A percentile compares a stretch with the other conserved stretches of the same genome.
Evolutionary conservation across 2,888 invertebrate species (phyloP).

Genomic region (Spisula solida): DNA sequence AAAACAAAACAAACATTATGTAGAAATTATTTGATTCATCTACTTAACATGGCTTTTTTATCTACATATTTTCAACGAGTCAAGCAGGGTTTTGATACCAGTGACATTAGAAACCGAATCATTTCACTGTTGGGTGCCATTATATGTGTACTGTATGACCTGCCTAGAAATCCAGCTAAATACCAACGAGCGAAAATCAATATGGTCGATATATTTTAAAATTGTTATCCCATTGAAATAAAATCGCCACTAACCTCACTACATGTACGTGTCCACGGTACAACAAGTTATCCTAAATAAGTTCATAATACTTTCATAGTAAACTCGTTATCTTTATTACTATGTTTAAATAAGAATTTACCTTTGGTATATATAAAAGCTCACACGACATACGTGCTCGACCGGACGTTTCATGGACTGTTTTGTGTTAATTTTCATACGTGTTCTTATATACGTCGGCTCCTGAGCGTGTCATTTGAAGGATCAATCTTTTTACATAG

Average conservation of each 20-base stretch:
- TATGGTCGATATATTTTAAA: not conserved
- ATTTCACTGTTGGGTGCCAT: no score
- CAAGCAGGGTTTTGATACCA: no score
- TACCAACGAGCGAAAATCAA: no score
- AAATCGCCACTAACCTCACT: not conserved
- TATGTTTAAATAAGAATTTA: constrained; percentile 20
- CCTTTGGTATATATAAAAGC: not conserved
- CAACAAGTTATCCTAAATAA: not conserved
- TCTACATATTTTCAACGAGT: no score
- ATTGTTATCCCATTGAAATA: not conserved
- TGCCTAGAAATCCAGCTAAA: no score
- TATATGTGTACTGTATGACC: no score
- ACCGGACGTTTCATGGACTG: not conserved
- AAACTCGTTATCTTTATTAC: not conserved
- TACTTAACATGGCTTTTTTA: no score
- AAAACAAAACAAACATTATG: no score
- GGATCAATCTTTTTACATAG: not conserved
- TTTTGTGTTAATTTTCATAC: not conserved
- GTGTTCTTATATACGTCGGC: not conserved
- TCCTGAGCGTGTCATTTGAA: constrained; percentile 1
- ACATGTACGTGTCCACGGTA: not conserved
- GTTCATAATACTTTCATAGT: not conserved
- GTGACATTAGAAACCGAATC: no score
- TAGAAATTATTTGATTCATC: no score
- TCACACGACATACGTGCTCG: not conserved